Evolutionary conservation across 1,140 invertebrate species (phyloP).

Genomic region (Aphelenchoides besseyi): DNA sequence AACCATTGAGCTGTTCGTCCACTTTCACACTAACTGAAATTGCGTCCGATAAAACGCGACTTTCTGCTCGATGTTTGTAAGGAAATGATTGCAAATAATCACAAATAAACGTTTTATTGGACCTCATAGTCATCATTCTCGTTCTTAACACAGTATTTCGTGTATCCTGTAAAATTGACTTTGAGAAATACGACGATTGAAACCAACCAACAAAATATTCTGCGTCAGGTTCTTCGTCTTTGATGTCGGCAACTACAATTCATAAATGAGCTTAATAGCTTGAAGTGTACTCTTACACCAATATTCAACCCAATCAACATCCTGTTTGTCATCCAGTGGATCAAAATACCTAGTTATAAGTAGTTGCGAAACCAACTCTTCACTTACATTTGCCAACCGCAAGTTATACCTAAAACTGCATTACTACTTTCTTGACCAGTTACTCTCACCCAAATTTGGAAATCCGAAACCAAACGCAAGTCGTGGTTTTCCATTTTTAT

Average conservation of each 20-base stretch:
- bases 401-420: neutral
- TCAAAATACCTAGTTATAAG: constrained; percentile 8
- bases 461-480: neutral
- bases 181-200: neutral
- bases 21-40: too few relatives aligned
- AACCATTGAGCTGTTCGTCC: too few relatives aligned
- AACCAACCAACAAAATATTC: neutral
- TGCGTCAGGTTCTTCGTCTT: neutral
- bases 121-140: too few relatives aligned
- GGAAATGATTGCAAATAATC: too few relatives aligned
- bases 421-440: neutral
- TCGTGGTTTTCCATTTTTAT: neutral
- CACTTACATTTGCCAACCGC: neutral
- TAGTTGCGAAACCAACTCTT: neutral
- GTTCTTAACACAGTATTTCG: too few relatives aligned
- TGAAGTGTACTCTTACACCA: too few relatives aligned
- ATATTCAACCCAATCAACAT: constrained; percentile 16
- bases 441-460: neutral
- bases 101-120: too few relatives aligned
- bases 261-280: too few relatives aligned
- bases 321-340: neutral
- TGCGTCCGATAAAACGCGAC: too few relatives aligned
- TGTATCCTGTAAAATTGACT: neutral
- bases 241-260: constrained; percentile 14
- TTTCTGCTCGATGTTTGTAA: too few relatives aligned